These are phyloP conservation scores for Chionomys nivalis DNA, from an alignment of 2,113 vertebrate genomes.

Conservation along the genomic window DNA sequence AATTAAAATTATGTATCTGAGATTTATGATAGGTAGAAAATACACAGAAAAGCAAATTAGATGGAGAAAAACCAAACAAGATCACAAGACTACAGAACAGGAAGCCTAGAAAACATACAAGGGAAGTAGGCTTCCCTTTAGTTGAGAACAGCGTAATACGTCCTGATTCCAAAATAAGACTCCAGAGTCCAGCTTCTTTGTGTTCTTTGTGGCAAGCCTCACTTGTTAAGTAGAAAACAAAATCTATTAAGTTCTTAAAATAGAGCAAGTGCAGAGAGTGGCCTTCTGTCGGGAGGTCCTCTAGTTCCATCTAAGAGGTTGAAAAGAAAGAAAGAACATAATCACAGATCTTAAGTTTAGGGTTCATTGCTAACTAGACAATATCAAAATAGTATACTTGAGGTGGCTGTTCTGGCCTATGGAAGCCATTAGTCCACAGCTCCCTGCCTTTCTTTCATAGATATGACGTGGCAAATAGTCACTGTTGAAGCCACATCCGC, in stretches of 20 bases:
- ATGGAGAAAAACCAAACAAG: neutral
- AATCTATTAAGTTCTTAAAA: neutral
- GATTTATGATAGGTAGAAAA: neutral
- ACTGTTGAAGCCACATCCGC: neutral
- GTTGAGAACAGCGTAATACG: neutral
- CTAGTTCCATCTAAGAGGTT: neutral
- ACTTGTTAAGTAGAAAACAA: neutral
- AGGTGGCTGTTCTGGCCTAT: neutral
- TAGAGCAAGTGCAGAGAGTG: neutral
- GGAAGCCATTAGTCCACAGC: neutral
- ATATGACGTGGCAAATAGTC: neutral
- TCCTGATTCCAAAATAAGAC: neutral
- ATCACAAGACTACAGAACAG: neutral
- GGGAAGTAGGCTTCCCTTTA: neutral
- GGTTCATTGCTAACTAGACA: neutral
- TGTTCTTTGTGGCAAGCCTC: neutral
- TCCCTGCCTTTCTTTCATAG: neutral
- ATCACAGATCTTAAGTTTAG: neutral
- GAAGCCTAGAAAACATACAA: neutral
- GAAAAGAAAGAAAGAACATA: neutral
- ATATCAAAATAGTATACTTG: neutral
- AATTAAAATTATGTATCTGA: neutral
- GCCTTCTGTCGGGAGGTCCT: neutral
- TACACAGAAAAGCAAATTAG: neutral
- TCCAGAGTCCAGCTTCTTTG: neutral